These are phyloP conservation scores for Tuta absoluta DNA, from an alignment of 2,888 invertebrate species.

Conservation along the genomic window DNA sequence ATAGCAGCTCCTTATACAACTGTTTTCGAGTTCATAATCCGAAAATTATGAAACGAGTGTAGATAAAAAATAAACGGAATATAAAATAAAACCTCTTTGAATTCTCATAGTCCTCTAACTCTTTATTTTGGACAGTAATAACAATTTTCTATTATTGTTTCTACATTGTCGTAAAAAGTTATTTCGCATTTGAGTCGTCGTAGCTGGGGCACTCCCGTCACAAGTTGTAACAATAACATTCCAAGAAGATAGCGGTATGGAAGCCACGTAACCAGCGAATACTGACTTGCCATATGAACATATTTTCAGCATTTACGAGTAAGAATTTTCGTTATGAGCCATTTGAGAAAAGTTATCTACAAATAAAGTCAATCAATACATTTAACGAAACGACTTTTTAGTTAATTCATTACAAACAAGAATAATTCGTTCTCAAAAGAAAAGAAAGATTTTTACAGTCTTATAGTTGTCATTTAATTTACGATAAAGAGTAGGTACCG, in stretches of 20 bases:
- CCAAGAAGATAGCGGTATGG: not conserved
- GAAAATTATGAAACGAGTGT: no score
- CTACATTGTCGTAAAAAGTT: not conserved
- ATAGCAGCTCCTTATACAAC: no score
- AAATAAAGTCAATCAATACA: not conserved
- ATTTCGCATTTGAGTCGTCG: not conserved
- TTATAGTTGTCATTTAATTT: not conserved
- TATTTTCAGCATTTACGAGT: not conserved
- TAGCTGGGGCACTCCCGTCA: not conserved
- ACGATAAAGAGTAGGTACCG: not conserved
- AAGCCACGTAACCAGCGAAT: not conserved
- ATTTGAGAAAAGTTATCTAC: not conserved
- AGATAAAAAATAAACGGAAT: no score
- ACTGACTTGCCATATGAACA: not conserved
- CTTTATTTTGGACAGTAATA: not conserved
- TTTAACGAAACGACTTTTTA: not conserved
- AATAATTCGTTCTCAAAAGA: not conserved
- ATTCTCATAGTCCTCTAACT: not conserved
- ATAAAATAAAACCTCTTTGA: no score
- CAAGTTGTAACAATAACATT: slow-evolving; percentile 6
- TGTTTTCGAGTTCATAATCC: no score
- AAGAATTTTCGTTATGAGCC: not conserved
- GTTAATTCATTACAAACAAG: not conserved
- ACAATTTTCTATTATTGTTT: not conserved
- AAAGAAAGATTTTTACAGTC: not conserved